Percentiles rank a stretch among this genome's conserved stretches.
Evolutionary conservation across 2,797 vertebrate species (phyloP).

Genomic region (Lagorchestes hirsutus): DNA sequence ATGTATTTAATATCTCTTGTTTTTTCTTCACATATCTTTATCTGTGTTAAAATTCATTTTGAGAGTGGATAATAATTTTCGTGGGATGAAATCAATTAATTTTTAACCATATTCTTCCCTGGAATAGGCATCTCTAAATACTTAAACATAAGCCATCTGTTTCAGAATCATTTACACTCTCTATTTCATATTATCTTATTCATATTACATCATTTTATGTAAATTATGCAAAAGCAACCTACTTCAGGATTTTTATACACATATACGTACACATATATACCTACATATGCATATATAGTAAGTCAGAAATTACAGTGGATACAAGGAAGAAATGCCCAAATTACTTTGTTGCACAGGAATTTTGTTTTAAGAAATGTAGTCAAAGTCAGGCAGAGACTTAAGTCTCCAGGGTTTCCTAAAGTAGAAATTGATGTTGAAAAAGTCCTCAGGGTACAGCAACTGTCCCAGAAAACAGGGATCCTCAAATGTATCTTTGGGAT

Average conservation of each 20-base stretch:
- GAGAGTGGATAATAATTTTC: background rate
- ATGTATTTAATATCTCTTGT: constrained; percentile 34
- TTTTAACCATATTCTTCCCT: background rate
- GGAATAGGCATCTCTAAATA: background rate
- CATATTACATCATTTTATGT: background rate
- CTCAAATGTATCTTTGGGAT: background rate
- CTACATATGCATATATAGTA: background rate
- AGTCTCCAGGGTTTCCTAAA: background rate
- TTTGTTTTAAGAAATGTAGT: background rate
- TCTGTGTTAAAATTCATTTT: background rate
- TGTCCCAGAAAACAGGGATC: background rate
- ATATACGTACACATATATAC: background rate
- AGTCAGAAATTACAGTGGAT: background rate
- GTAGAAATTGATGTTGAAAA: background rate
- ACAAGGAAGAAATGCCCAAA: background rate
- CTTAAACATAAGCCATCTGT: background rate
- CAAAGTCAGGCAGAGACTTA: background rate
- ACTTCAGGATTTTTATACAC: background rate
- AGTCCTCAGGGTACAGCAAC: background rate
- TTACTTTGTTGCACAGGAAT: background rate
- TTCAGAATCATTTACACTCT: background rate
- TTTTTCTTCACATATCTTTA: constrained; percentile 47
- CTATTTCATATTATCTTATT: background rate
- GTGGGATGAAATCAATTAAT: background rate
- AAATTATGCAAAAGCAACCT: background rate